These are phyloP conservation scores for Choristoneura fumiferana DNA, from an alignment of 1,140 invertebrate species.

Conservation along the genomic window DNA sequence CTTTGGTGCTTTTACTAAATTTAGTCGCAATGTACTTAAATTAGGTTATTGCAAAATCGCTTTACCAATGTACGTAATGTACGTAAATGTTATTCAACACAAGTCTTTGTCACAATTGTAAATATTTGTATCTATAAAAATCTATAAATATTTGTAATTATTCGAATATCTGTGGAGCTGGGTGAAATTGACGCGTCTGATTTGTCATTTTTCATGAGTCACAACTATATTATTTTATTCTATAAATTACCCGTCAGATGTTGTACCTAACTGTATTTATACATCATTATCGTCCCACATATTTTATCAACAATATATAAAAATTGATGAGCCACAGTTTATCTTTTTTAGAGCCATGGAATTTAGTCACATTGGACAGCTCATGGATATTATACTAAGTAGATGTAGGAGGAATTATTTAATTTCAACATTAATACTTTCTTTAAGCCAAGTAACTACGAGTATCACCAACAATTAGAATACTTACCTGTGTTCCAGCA, in stretches of 20 bases:
- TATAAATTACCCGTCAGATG: too few relatives aligned
- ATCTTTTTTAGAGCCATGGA: conserved; percentile 4
- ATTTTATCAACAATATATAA: too few relatives aligned
- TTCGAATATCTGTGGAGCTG: too few relatives aligned
- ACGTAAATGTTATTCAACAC: not conserved
- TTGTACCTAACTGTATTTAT: too few relatives aligned
- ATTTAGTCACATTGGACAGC: conserved; percentile 14
- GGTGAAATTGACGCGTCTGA: too few relatives aligned
- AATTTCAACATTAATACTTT: not conserved
- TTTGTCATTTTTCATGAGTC: too few relatives aligned
- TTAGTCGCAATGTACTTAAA: conserved; percentile 30
- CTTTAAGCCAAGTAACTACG: conserved; percentile 18
- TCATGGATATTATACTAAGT: not conserved
- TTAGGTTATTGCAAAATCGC: not conserved
- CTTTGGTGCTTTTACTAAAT: conserved; percentile 27
- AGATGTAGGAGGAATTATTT: conserved; percentile 1
- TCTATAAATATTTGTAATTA: too few relatives aligned
- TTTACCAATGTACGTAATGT: conserved; percentile 1
- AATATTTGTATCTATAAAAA: too few relatives aligned
- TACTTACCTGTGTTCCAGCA: conserved; percentile 11
- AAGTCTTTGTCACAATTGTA: conserved; percentile 1
- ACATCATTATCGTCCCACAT: too few relatives aligned
- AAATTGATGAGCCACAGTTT: not conserved
- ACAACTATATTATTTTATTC: too few relatives aligned
- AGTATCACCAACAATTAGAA: not conserved